These are phyloP conservation scores for Psephotus haematonotus DNA, from an alignment of 2,113 vertebrate genomes.

Conservation along the genomic window DNA sequence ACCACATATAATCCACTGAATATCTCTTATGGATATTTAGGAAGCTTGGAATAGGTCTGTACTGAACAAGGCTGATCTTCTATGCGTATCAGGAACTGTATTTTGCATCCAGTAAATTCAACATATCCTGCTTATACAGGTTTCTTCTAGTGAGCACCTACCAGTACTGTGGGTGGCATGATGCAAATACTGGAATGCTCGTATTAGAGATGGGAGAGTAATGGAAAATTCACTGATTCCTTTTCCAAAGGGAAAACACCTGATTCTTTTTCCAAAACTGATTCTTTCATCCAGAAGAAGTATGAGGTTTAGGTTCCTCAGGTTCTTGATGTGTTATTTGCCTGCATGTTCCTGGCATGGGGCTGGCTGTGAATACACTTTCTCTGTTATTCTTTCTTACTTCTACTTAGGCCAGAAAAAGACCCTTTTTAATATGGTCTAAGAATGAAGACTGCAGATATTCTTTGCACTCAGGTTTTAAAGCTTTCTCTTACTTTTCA, in stretches of 20 bases:
- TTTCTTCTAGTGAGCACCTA: background rate
- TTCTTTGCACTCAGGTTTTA: background rate
- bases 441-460: background rate
- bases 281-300: background rate
- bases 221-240: background rate
- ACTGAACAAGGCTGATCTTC: background rate
- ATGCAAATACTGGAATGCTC: background rate
- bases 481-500: background rate
- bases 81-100: background rate
- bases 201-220: background rate
- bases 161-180: background rate
- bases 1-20: background rate
- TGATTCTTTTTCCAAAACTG: background rate
- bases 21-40: background rate
- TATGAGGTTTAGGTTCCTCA: background rate
- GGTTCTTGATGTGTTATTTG: background rate
- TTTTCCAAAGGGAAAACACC: background rate
- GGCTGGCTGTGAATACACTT: background rate
- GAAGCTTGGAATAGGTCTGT: background rate
- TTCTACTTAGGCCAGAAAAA: background rate
- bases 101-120: background rate
- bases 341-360: background rate
- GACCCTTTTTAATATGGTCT: background rate
- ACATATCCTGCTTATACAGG: background rate
- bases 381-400: background rate